These are phyloP conservation scores for Glaucomys volans DNA, from an alignment of 2,113 vertebrate species.

Conservation along the genomic window DNA sequence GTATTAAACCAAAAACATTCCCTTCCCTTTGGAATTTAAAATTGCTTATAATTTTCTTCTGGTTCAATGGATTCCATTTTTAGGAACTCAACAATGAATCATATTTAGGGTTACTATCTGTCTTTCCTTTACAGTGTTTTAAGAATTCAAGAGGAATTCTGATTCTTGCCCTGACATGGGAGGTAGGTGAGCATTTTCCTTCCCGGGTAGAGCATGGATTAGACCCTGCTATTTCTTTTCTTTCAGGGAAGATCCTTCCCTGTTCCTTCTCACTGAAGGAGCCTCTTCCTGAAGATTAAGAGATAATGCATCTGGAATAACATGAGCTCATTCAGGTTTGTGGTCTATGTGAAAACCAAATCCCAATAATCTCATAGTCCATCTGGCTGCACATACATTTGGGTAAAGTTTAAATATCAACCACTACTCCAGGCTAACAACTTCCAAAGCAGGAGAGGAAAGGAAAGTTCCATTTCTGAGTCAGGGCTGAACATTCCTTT, in stretches of 20 bases:
- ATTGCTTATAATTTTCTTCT: neutral
- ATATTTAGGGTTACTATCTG: neutral
- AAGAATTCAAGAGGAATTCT: conserved; percentile 59
- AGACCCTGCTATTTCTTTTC: conserved; percentile 59
- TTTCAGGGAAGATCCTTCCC: conserved; percentile 70
- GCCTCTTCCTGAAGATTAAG: conserved; percentile 84
- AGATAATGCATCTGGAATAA: conserved; percentile 87
- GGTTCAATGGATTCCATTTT: conserved; percentile 50
- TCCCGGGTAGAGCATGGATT: conserved; percentile 48
- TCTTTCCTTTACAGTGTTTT: conserved; percentile 1
- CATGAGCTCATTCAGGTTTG: conserved; percentile 86
- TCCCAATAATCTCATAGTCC: conserved; percentile 80
- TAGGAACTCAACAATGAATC: conserved; percentile 31
- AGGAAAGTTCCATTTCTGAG: conserved; percentile 72
- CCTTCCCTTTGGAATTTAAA: neutral
- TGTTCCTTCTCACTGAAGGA: conserved; percentile 61
- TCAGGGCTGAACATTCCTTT: conserved; percentile 79
- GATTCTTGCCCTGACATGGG: conserved; percentile 43
- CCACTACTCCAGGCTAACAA: conserved; percentile 71
- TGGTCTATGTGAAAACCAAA: conserved; percentile 85
- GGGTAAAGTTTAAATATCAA: conserved; percentile 72
- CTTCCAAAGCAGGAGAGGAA: conserved; percentile 79
- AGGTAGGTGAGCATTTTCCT: conserved; percentile 49
- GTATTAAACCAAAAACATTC: neutral
- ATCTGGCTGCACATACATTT: conserved; percentile 79